Evolutionary conservation across 2,888 invertebrate genomes (phyloP), one percentile per base, ranked within the genome.

Genomic region (Anaspis maculata): DNA sequence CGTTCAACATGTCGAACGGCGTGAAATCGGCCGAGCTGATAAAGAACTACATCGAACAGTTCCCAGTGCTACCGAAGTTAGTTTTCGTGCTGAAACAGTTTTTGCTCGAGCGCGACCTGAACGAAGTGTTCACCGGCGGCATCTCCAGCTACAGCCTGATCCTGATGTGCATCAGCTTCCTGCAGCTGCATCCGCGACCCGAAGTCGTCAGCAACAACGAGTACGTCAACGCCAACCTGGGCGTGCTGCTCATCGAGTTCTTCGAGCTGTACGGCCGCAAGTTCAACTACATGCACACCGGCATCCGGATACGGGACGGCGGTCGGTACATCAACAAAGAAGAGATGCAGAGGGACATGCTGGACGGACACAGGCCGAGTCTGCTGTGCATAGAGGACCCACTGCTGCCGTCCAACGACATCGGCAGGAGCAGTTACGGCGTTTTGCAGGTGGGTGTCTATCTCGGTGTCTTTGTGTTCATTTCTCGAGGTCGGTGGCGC

Each of bases 101-200:
- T 72, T 79, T 98, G 47, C 76, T 95, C 48, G 92, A 97, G 72
- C 79, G 97, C 58, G 94, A 96, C 73, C 79, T 98, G 59, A 98
- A 98, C 70, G 97, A 98, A 76, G 97, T 98, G 57, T 99, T 96
- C 72, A 96, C 95, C 45, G 96, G 98, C 45, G 98, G 98, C 64
- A 95, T 99, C 67, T 94, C 95, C 51, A 97, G 96, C 41, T 98
- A 99, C 73, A 92, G 95, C 61, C 79, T 98, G 52, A 96, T 97
- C 65, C 80, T 98, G 49, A 91, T 99, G 87, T 90, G 92, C 64
- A 91, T 97, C 68, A 94, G 92, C 73, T 98, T 97, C 71, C 76
- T 98, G 47, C 79, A 91, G 73, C 71, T 91, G 60, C 94, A 95
- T 71, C 90, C 89, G 38, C 73, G 91, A 44, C 80, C 81, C 43